A percentile compares a stretch with the other conserved stretches of the same genome.
phyloP scores from a whole-genome alignment of 2,113 vertebrate genomes.

The Gymnobelideus leadbeateri region DNA sequence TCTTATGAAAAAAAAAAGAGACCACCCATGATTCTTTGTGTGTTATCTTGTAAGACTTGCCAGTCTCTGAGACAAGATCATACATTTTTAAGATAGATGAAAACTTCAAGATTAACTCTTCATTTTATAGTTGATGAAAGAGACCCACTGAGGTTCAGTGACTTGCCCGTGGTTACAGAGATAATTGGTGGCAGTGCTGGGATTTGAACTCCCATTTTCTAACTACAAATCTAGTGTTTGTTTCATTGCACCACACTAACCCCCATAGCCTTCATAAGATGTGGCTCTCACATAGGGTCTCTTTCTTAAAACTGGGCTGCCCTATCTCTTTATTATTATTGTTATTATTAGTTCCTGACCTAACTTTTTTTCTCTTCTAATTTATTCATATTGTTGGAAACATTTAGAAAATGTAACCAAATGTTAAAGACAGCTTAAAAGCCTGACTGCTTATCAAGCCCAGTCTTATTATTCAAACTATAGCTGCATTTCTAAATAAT shows the following conservation, averaged over 20 bases:
- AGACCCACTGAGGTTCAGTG: background rate
- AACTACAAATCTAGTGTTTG: background rate
- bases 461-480: constrained; percentile 5
- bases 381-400: background rate
- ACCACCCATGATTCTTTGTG: background rate
- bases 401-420: constrained; percentile 14
- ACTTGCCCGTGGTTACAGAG: background rate
- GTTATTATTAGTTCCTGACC: background rate
- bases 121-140: background rate
- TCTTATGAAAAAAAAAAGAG: background rate
- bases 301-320: background rate
- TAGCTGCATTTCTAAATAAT: background rate
- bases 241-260: background rate
- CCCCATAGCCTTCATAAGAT: background rate
- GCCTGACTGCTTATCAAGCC: background rate
- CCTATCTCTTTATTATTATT: background rate
- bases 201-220: background rate
- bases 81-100: background rate
- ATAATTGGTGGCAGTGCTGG: background rate
- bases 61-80: background rate
- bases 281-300: background rate
- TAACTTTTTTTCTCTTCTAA: background rate
- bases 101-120: background rate
- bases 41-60: background rate
- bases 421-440: constrained; percentile 17